phyloP scores from a whole-genome alignment of 2,113 vertebrate species.

The Bufo bufo region DNA sequence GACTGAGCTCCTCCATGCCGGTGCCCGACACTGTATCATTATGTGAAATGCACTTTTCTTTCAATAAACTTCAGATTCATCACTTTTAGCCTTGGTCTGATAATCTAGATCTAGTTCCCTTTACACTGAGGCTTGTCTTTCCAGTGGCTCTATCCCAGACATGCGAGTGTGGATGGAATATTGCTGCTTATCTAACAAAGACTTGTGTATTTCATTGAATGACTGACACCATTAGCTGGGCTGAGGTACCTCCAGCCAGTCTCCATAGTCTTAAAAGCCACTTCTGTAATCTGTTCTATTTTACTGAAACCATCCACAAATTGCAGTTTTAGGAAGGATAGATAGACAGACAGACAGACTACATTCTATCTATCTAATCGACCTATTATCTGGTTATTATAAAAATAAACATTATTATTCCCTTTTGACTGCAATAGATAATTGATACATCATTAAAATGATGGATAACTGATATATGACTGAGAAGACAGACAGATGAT shows the following conservation, averaged over 20 bases:
- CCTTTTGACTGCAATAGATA: no score
- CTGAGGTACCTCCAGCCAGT: constrained; percentile 18
- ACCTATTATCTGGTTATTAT: no score
- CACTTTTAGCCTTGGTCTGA: constrained; percentile 38
- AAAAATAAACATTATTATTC: no score
- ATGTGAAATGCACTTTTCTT: constrained; percentile 47
- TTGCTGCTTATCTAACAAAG: constrained; percentile 50
- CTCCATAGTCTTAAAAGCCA: not conserved
- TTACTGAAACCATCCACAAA: not conserved
- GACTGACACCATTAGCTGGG: constrained; percentile 50
- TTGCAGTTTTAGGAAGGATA: no score
- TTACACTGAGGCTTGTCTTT: constrained; percentile 55
- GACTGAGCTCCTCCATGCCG: constrained; percentile 31
- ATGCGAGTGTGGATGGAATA: constrained; percentile 29
- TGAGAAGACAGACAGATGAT: no score
- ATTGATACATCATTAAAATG: no score
- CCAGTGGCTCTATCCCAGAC: constrained; percentile 36
- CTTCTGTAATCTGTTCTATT: not conserved
- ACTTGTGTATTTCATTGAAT: constrained; percentile 43
- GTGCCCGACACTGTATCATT: constrained; percentile 46
- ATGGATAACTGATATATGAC: no score
- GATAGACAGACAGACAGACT: no score
- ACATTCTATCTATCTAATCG: no score
- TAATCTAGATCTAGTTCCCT: constrained; percentile 56
- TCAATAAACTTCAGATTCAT: constrained; percentile 54